Base-by-base conservation (phyloP, 2,888 invertebrate genomes). In the Heterodera filipjevi region DNA sequence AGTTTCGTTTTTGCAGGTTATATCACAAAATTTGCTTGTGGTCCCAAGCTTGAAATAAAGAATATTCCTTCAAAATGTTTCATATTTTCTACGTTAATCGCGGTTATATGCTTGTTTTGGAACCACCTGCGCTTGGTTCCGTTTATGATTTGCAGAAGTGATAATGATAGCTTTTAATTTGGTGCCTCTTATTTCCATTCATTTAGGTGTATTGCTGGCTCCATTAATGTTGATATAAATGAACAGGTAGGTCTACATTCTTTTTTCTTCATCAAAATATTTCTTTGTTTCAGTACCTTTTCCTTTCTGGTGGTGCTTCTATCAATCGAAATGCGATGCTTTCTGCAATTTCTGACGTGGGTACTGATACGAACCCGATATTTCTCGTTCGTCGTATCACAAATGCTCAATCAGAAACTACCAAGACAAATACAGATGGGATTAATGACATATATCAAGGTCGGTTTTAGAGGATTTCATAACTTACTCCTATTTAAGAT, bases 31-130 rank as follows among this genome's bases (percentile, higher is more conserved):
- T n/a, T n/a, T n/a, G n/a, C n/a, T n/a, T n/a, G n/a, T 44, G 44
- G 44, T n/a, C n/a, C 44, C 5, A 44, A 44, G 44, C 12, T 53
- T 22, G 53, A 66, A 19, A n/a, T 8, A 33, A 32, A 1, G 19
- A 6, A 8, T 35, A 32, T 22, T 68, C 14, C 27, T n/a, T 77
- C 5, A 70, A 78, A 76, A 83, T 83, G 83, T 84, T 78, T 71
- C 76, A 83, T 74, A 77, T 83, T 3, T 83, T 84, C 76, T 83
- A 84, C 49, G 78, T 84, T 19, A 83, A 84, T 70, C 72, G 84
- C 53, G 83, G 83, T n/a, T 82, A 72, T 53, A 84, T 84, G 84
- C 75, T 84, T 73, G 82, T 78, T 19, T 72, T 84, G 66, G 82
- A 83, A 16, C 70, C 83, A n/a, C 78, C 83, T 22, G 59, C 80